Evolutionary conservation across 2,888 invertebrate species (phyloP).

Genomic region (Tholera decimalis): DNA sequence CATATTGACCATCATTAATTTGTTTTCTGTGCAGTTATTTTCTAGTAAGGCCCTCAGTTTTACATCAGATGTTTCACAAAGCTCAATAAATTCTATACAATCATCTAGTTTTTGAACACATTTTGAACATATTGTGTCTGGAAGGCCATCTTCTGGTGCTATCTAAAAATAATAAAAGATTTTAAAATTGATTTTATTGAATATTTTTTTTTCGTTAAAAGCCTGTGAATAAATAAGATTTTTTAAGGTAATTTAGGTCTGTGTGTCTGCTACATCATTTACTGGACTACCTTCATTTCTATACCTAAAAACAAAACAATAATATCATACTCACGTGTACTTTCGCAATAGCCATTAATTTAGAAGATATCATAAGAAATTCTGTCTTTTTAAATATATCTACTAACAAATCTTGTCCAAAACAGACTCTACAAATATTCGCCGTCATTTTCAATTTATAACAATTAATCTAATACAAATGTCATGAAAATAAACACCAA

Average conservation of each 20-base stretch:
- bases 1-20: conserved; percentile 33
- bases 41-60: conserved; percentile 70
- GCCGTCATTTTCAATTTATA: conserved; percentile 39
- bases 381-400: conserved; percentile 76
- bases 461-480: neutral
- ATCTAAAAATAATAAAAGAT: conserved; percentile 72
- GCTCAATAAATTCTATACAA: conserved; percentile 79
- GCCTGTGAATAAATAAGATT: no score
- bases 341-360: conserved; percentile 80
- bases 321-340: conserved; percentile 75
- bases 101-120: conserved; percentile 77
- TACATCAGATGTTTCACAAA: conserved; percentile 79
- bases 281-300: neutral
- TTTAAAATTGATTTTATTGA: neutral
- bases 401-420: conserved; percentile 68
- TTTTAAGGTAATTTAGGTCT: no score
- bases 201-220: neutral
- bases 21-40: conserved; percentile 52
- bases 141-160: conserved; percentile 80
- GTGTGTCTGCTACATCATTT: neutral
- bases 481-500: neutral
- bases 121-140: conserved; percentile 78
- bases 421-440: conserved; percentile 79
- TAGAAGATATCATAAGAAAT: conserved; percentile 73
- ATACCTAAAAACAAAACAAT: neutral